Base-by-base conservation (phyloP, 2,888 invertebrate species). In the Pomacea canaliculata region DNA sequence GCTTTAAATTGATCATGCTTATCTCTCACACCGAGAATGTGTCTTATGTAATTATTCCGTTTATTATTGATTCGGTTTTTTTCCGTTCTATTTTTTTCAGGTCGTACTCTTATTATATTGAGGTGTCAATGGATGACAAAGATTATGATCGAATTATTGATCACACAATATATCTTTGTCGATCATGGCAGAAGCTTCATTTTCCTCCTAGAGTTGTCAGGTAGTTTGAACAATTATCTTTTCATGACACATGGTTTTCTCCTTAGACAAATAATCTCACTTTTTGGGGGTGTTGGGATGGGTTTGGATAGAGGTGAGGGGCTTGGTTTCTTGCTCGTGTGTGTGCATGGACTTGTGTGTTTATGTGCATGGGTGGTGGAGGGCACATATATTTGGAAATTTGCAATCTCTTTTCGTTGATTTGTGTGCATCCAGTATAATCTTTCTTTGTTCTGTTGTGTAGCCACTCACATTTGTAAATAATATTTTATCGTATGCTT, bases 171-270 rank as follows among this genome's bases (percentile, higher is more conserved):
- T 97, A 95, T 92, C 94, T 95, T 90, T 99, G 99, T 91, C 94
- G 99, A 79, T 98, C 98, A 27, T 98, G 97, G 97, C 99, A 99
- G 92, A 94, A 94, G 90, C 93, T 99, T 71, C 97, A 96, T 92
- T 99, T 99, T 92, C 94, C 94, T 84, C 94, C 96, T 60, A 92
- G 96, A 78, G 97, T 98, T 74, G 96, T 97, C 80, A 95, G 95
- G 91, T 92, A 79, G 79, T 89, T 78, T 27, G 10, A 37, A 13
- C 13, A 49, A 27, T 66, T 60, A 62, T 73, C 65, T 72, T 63
- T 7, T 18, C 27, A 10, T 19, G 9, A 13, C 62, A 10, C 60
- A 19, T 60, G 60, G 16, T 16, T n/a, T 60, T 3, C 66, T 23
- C 23, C 8, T 66, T n/a, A 23, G 4, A n/a, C 2, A 16, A 19